A percentile compares a stretch with the other conserved stretches of the same genome.
These are phyloP conservation scores for Stegophylla sp. DNA, from an alignment of 2,888 invertebrate genomes.

Conservation along the genomic window DNA sequence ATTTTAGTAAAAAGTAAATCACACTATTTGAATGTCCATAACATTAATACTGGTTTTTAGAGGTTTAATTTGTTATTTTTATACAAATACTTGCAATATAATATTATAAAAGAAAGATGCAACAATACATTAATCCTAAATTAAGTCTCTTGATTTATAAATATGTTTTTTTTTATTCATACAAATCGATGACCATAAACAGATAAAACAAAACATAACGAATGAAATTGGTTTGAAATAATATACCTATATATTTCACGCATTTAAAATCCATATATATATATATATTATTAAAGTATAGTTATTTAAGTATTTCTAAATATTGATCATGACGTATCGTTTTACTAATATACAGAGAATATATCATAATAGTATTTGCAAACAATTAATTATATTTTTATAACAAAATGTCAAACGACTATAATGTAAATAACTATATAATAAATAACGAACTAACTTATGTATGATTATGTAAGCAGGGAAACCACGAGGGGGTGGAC, in stretches of 20 bases:
- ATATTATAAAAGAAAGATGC: not conserved
- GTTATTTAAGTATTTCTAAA: conserved; percentile 7
- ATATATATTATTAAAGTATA: not conserved
- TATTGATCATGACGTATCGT: not conserved
- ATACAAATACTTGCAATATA: no score
- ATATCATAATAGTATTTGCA: conserved; percentile 8
- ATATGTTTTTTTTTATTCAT: conserved; percentile 3
- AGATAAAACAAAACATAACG: not conserved
- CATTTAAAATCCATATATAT: conserved; percentile 35
- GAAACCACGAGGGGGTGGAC: no score
- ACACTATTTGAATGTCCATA: no score
- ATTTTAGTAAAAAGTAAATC: no score
- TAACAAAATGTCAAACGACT: no score
- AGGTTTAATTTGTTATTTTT: no score
- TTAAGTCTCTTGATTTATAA: not conserved
- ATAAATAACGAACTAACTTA: no score
- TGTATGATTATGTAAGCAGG: not conserved
- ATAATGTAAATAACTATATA: no score
- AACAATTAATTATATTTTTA: conserved; percentile 5
- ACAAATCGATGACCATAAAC: not conserved
- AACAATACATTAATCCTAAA: not conserved
- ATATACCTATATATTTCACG: not conserved
- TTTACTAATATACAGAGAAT: not conserved
- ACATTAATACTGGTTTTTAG: no score
- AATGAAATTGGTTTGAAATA: not conserved